These are phyloP conservation scores for Drosophila formosana DNA, from an alignment of 2,888 invertebrate species.

Conservation along the genomic window DNA sequence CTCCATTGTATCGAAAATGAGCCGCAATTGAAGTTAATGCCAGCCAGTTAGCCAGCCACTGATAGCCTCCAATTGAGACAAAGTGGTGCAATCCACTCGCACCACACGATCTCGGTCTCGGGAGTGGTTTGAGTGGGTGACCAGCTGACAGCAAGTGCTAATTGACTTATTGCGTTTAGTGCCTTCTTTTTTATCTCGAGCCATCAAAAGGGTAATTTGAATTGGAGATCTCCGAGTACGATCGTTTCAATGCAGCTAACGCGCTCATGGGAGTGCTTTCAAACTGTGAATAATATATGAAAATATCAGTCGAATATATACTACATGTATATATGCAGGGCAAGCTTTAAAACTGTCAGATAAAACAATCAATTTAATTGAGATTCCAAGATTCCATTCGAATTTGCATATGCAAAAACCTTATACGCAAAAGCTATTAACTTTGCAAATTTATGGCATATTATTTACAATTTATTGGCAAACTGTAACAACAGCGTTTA, in stretches of 20 bases:
- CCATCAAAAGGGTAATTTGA: conserved; percentile 17
- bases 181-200: conserved; percentile 7
- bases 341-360: background rate
- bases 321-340: background rate
- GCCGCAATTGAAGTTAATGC: conserved; percentile 71
- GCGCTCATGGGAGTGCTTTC: background rate
- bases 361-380: background rate
- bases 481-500: background rate
- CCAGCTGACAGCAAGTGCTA: conserved; percentile 21
- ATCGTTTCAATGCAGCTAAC: background rate
- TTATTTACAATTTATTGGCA: background rate
- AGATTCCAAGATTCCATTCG: background rate
- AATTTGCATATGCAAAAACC: background rate
- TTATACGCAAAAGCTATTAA: background rate
- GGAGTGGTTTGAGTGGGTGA: conserved; percentile 38
- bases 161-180: conserved; percentile 29
- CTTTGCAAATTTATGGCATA: background rate
- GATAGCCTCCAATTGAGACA: conserved; percentile 44
- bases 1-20: conserved; percentile 53
- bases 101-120: background rate
- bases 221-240: background rate
- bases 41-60: conserved; percentile 35
- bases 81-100: conserved; percentile 30
- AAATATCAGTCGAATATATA: background rate
- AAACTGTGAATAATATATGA: background rate